A percentile compares a stretch with the other conserved stretches of the same genome.
These are phyloP conservation scores for Anser cygnoides DNA, from an alignment of 2,113 vertebrate species.

Conservation along the genomic window DNA sequence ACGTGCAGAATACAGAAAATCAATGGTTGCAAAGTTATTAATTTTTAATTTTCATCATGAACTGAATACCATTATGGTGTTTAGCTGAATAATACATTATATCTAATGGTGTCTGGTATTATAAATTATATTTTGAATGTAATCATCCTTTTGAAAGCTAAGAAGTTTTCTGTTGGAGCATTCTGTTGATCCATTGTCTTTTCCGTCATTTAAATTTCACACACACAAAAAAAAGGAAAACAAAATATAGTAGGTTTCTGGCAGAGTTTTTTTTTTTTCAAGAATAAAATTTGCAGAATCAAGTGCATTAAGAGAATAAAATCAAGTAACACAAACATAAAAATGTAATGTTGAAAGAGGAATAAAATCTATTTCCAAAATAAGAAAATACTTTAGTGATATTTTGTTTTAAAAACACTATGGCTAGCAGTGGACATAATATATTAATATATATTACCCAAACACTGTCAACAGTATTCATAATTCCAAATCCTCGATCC, in stretches of 20 bases:
- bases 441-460: neutral
- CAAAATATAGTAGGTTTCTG: neutral
- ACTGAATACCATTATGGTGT: constrained; percentile 14
- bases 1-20: constrained; percentile 16
- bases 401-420: neutral
- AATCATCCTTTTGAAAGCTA: constrained; percentile 1
- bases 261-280: neutral
- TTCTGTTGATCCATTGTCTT: neutral
- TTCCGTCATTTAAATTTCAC: neutral
- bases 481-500: neutral
- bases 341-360: neutral
- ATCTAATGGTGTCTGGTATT: constrained; percentile 20
- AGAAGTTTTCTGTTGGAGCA: neutral
- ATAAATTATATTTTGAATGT: constrained; percentile 18
- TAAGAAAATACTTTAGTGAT: neutral
- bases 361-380: neutral
- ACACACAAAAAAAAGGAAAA: neutral
- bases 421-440: neutral
- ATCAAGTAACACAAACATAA: neutral
- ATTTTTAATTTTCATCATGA: constrained; percentile 43
- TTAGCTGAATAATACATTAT: constrained; percentile 60
- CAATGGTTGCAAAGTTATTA: constrained; percentile 24
- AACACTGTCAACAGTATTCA: neutral
- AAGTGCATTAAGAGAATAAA: neutral
- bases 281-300: neutral